Evolutionary conservation across 2,113 vertebrate genomes (phyloP), one percentile per base, ranked within the genome.

Genomic region (Carollia perspicillata): DNA sequence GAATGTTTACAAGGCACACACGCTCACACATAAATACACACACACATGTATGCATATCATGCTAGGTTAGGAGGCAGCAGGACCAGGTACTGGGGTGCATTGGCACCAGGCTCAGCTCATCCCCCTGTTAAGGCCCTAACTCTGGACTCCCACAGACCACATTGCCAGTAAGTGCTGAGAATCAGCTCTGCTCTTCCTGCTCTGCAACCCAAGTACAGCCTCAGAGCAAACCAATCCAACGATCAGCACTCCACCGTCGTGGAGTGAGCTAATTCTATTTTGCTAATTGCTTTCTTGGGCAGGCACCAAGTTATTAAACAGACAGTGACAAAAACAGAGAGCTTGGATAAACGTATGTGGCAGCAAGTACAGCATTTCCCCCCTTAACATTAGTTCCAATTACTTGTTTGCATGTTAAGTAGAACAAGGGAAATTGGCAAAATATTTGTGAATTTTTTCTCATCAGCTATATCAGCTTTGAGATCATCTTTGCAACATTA

Each of bases 251-350:
- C 87, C 55, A 18, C 53, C 6, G 60, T 26, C 1, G 23, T 13
- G 30, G 22, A 91, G 78, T 8, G 72, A 68, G 63, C 91, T 55
- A 44, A 84, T 80, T 71, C 0, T 77, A 68, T 88, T 90, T 92
- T 49, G 90, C 85, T 96, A 96, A 95, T 93, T 95, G 96, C 93
- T 83, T 97, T 81, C 92, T 93, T 95, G 87, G 88, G 87, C 93
- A 97, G 7, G 65, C 4, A 89, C 94, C 95, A 94, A 96, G 71
- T 91, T 96, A 97, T 86, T 93, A 90, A 97, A 95, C 40, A 86
- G 71, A 92, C 83, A 94, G 53, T 78, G 93, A 95, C 94, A 97
- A 96, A 93, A 92, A 79, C 72, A 72, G 90, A 89, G 14, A 94
- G 84, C 55, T 63, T 72, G 28, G 78, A 49, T 72, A 95, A 95